Base-by-base conservation (phyloP, 2,113 vertebrate species). In the Zosterops japonicus region DNA sequence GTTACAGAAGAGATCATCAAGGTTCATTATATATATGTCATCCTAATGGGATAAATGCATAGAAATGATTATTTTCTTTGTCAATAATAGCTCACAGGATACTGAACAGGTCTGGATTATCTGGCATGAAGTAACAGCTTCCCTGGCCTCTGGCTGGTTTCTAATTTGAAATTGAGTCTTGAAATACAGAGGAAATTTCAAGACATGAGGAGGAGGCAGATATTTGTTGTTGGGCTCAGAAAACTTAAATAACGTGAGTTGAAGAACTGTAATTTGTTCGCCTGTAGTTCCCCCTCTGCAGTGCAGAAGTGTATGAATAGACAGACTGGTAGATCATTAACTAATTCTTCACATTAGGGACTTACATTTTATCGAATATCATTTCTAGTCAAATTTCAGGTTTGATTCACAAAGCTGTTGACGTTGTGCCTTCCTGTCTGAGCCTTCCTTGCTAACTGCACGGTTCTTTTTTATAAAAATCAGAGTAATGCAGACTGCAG, bases 281-380 rank as follows among this genome's bases (percentile, higher is more conserved):
- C 24, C 61, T 85, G 84, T 16, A 7, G 0, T 81, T 75, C 31
- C 12, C 3, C 2, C 25, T 13, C 27, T 52, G 28, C 18, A 27
- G 14, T 61, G 53, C 42, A 39, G 24, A 46, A 71, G 6, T 52
- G 1, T 13, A 17, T 68, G 13, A 69, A 0, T 81, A n/a, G 33
- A 56, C 25, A 72, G 21, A 68, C 6, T 8, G 49, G 12, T 24
- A 47, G 44, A 36, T 82, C 15, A 17, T 72, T 55, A 69, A 77
- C 22, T 83, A 15, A 61, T 71, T 50, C 35, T 63, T 36, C 14
- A 6, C 12, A 42, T n/a, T 20, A 44, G 19, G 25, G 56, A 36
- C 3, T 83, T 42, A 1, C 0, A 7, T 57, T 82, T 59, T 55
- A 15, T 42, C n/a, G 53, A 4, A 10, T 57, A 14, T 3, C 0